These are phyloP conservation scores for Pygoscelis adeliae DNA, from an alignment of 2,113 vertebrate species.

Conservation along the genomic window DNA sequence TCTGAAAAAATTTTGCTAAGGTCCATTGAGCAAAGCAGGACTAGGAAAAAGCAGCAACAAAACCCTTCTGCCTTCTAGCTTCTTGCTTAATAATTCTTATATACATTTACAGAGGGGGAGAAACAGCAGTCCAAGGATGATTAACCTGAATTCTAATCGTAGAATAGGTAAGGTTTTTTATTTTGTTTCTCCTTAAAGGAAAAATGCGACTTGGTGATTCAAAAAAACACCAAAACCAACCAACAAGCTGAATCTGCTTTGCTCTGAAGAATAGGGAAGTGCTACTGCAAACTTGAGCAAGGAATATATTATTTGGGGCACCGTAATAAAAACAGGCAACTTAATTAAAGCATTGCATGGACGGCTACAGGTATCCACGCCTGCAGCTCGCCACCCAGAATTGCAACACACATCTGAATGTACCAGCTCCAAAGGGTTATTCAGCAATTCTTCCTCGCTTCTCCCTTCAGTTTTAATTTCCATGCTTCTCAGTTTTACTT, in stretches of 20 bases:
- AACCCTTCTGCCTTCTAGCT: neutral
- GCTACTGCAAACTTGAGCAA: neutral
- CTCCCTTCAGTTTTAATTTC: conserved; percentile 13
- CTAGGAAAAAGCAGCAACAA: neutral
- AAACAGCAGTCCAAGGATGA: neutral
- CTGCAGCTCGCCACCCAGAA: neutral
- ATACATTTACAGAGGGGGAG: neutral
- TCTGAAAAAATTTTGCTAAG: neutral
- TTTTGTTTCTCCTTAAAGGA: neutral
- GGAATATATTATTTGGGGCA: neutral
- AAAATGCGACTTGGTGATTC: neutral
- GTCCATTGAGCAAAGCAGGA: neutral
- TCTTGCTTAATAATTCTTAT: neutral
- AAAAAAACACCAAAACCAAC: neutral
- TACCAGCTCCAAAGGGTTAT: neutral
- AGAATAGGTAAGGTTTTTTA: neutral
- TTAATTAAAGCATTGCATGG: neutral
- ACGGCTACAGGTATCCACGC: neutral
- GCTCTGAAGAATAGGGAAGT: neutral
- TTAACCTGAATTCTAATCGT: neutral
- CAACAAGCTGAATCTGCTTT: neutral
- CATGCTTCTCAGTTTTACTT: neutral
- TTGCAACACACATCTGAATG: neutral
- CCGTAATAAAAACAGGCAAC: neutral
- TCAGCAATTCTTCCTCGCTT: neutral